These are phyloP conservation scores for Hymenochirus boettgeri DNA, from an alignment of 2,113 vertebrate genomes.

Conservation along the genomic window DNA sequence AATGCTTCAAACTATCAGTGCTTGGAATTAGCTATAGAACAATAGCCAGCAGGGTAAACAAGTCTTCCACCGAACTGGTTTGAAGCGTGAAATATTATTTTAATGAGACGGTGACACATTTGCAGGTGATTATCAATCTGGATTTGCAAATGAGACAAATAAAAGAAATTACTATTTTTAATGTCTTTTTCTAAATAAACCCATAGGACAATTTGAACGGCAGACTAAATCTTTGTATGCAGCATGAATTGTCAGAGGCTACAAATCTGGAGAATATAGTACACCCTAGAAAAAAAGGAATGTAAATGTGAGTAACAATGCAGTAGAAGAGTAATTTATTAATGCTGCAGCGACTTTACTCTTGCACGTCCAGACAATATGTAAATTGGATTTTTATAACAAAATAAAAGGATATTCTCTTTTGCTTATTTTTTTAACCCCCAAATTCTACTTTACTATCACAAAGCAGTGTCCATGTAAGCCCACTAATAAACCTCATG, in stretches of 20 bases:
- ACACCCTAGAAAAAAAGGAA: not conserved
- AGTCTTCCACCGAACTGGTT: slow-evolving; percentile 34
- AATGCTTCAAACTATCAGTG: slow-evolving; percentile 9
- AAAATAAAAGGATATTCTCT: no score
- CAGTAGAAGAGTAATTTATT: slow-evolving; percentile 7
- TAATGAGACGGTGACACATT: slow-evolving; percentile 40
- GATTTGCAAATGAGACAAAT: slow-evolving; percentile 35
- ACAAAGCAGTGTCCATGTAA: no score
- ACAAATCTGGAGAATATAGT: not conserved
- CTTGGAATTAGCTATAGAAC: slow-evolving; percentile 32
- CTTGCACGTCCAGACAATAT: not conserved
- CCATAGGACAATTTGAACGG: not conserved
- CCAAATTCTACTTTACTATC: no score
- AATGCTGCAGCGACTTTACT: not conserved
- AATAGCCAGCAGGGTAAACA: slow-evolving; percentile 43
- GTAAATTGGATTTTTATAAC: not conserved
- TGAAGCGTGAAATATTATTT: slow-evolving; percentile 39
- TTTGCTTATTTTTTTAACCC: no score
- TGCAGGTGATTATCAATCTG: slow-evolving; percentile 41
- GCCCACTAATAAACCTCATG: no score
- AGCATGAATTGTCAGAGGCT: not conserved
- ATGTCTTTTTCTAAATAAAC: slow-evolving; percentile 9
- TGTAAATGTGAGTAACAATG: not conserved
- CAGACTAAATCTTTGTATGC: not conserved
- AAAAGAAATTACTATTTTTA: slow-evolving; percentile 18